These are phyloP conservation scores for Tenodera sinensis DNA, from an alignment of 2,888 invertebrate genomes.

Conservation along the genomic window DNA sequence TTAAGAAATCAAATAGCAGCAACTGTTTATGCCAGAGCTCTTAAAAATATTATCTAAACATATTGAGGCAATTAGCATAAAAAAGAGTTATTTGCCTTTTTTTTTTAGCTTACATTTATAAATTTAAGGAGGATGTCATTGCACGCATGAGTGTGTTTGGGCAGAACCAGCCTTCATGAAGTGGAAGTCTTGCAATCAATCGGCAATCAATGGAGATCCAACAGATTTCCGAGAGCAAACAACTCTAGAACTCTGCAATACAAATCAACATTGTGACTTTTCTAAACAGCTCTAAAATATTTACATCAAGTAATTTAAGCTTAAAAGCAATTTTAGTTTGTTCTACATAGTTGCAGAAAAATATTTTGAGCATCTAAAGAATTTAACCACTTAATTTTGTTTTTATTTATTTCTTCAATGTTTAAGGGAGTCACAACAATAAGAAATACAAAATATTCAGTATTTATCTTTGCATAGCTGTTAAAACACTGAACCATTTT, in stretches of 20 bases:
- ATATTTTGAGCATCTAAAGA: too few relatives aligned
- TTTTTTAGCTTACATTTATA: neutral
- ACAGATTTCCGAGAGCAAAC: neutral
- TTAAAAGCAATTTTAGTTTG: neutral
- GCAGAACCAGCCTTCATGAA: neutral
- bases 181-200: neutral
- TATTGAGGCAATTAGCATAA: neutral
- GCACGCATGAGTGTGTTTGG: neutral
- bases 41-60: neutral
- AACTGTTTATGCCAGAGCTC: neutral
- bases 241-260: neutral
- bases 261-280: neutral
- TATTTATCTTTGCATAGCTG: too few relatives aligned
- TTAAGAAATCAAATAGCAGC: too few relatives aligned
- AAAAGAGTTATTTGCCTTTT: neutral
- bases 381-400: too few relatives aligned
- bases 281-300: neutral
- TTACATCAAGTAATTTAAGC: neutral
- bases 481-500: too few relatives aligned
- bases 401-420: too few relatives aligned
- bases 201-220: neutral
- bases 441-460: too few relatives aligned
- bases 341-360: too few relatives aligned
- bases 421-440: too few relatives aligned
- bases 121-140: neutral